Conservation (phyloP, 2,113 vertebrate species). For the Sinosuthora webbiana region DNA sequence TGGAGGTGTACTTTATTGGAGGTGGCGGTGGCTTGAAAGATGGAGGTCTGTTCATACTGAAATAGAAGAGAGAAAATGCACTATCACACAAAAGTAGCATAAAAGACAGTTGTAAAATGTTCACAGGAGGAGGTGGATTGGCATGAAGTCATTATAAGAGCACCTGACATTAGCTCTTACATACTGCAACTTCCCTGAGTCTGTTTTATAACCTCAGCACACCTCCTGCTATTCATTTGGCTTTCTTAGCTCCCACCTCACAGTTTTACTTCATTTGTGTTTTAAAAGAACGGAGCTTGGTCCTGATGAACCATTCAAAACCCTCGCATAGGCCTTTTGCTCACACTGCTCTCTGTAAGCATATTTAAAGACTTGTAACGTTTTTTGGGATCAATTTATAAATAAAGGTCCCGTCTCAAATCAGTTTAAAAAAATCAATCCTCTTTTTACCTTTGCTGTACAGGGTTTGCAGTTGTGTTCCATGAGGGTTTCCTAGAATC, state of each 20-base stretch:
- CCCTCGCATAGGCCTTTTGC: not conserved
- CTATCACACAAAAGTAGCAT: not conserved
- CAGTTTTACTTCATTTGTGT: not conserved
- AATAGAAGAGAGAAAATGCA: not conserved
- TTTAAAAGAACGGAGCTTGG: not conserved
- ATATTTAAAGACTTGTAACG: not conserved
- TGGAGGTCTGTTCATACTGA: slow-evolving; percentile 70
- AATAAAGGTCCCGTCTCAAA: not conserved
- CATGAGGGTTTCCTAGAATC: not conserved
- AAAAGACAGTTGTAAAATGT: not conserved
- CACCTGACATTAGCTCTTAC: not conserved
- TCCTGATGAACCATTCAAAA: not conserved
- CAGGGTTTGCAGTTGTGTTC: not conserved
- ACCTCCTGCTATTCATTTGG: not conserved
- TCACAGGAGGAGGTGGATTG: not conserved
- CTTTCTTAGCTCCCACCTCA: not conserved
- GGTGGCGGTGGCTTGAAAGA: slow-evolving; percentile 71
- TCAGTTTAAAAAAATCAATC: not conserved
- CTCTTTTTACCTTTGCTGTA: not conserved
- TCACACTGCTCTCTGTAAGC: not conserved
- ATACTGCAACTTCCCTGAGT: not conserved
- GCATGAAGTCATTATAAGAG: not conserved
- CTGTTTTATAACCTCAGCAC: not conserved
- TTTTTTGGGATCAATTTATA: not conserved
- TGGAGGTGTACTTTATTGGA: slow-evolving; percentile 66